These are phyloP conservation scores for Redunca redunca DNA, from an alignment of 2,113 vertebrate species.

Conservation along the genomic window DNA sequence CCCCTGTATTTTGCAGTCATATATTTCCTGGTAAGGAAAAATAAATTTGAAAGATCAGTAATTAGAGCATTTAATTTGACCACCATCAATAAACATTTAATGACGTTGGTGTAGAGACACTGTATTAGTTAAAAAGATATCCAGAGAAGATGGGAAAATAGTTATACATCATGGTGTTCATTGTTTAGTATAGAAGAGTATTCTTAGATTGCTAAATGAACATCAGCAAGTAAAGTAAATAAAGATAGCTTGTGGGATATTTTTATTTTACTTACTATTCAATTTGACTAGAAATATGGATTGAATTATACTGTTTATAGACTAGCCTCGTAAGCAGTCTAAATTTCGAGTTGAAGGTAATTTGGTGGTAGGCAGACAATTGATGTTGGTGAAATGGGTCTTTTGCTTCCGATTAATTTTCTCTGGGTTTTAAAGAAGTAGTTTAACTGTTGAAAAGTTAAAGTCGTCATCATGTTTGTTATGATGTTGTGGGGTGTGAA, in stretches of 20 bases:
- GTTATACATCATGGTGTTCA: not conserved
- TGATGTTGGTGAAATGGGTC: not conserved
- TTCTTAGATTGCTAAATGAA: not conserved
- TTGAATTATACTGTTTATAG: not conserved
- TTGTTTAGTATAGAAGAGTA: not conserved
- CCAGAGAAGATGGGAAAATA: not conserved
- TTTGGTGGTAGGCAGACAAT: not conserved
- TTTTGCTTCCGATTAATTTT: slow-evolving; percentile 29
- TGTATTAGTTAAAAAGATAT: not conserved
- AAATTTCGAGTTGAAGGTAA: not conserved
- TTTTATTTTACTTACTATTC: not conserved
- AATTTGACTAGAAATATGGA: not conserved
- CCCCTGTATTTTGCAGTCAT: not conserved
- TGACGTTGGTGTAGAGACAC: not conserved
- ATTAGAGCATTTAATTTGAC: not conserved
- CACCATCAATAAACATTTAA: not conserved
- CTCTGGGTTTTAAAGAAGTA: not conserved
- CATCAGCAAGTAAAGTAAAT: not conserved
- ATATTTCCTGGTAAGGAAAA: slow-evolving; percentile 10
- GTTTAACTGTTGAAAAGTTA: not conserved
- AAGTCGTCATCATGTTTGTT: not conserved
- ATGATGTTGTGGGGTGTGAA: not conserved
- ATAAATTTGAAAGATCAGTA: not conserved
- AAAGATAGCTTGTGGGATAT: not conserved
- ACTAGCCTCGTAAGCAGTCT: not conserved